Evolutionary conservation across 2,888 invertebrate genomes (phyloP), one percentile per base, ranked within the genome.

Genomic region (Microdon myrmicae): DNA sequence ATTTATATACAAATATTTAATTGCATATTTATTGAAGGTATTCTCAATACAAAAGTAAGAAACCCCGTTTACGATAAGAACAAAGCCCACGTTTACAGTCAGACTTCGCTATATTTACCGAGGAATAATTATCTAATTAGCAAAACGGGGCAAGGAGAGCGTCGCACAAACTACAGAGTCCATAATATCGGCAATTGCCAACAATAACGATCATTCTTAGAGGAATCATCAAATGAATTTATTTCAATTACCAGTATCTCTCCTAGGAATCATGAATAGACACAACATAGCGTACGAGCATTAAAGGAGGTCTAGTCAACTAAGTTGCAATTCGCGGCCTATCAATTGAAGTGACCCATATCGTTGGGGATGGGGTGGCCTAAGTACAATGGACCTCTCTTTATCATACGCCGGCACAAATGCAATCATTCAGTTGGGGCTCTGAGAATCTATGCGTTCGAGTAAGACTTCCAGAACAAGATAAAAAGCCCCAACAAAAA

Each of bases 261-360:
- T 56, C 41, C 56, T 61, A 61, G 39, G 61, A 61, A 61, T 61
- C 45, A 56, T 49, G 22, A 39, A 49, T 61, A 61, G 56, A 45
- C 25, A 14, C n/a, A n/a, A n/a, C n/a, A n/a, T n/a, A n/a, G n/a
- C n/a, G n/a, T n/a, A n/a, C n/a, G n/a, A 17, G 39, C 49, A 44
- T 41, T 45, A 41, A 61, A 61, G 39, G 61, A 31, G 56, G 34
- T 39, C 44, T 44, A 45, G 39, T 48, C 17, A 20, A 61, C 44
- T 44, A 45, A n/a, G 16, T 61, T 45, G 56, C 39, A 49, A 44
- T 43, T 38, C 48, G 28, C 43, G 34, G 43, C 17, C 32, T 29
- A 20, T 25, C 55, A 60, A 56, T 56, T 56, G 49, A 39, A 56
- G 29, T 61, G 61, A 61, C 61, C 61, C 56, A 61, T 55, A 55